Evolutionary conservation across 2,888 invertebrate genomes (phyloP).

Genomic region (Phengaris arion): DNA sequence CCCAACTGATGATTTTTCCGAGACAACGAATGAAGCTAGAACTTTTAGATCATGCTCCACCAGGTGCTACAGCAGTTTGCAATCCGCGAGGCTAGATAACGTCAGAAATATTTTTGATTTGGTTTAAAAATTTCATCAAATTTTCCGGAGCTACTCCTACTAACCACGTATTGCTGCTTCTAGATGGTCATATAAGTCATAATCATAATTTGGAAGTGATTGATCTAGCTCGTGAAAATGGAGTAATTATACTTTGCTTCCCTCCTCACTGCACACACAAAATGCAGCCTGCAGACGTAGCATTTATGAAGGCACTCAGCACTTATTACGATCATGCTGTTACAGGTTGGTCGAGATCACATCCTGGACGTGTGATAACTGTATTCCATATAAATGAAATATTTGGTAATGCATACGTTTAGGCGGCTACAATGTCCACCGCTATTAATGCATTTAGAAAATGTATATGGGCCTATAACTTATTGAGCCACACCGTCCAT

Average conservation of each 20-base stretch:
- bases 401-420: constrained; percentile 41
- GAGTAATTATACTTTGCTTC: constrained; percentile 39
- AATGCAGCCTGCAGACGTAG: constrained; percentile 36
- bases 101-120: constrained; percentile 35
- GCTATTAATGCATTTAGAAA: constrained; percentile 32
- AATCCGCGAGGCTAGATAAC: constrained; percentile 46
- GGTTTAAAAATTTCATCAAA: constrained; percentile 38
- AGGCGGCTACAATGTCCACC: constrained; percentile 43
- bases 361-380: constrained; percentile 41
- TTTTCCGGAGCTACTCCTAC: too few relatives aligned
- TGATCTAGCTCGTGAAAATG: constrained; percentile 37
- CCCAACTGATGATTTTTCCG: constrained; percentile 46
- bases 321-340: constrained; percentile 39
- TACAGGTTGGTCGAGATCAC: constrained; percentile 40
- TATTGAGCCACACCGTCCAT: too few relatives aligned
- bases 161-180: constrained; percentile 30
- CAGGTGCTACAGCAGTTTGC: constrained; percentile 43
- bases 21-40: constrained; percentile 43
- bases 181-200: constrained; percentile 39
- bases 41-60: constrained; percentile 44
- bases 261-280: constrained; percentile 41
- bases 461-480: constrained; percentile 34
- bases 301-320: constrained; percentile 41
- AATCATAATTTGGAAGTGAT: constrained; percentile 38
- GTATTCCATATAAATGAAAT: constrained; percentile 42